Conservation (phyloP, 2,888 invertebrate species). For the Meloe dianella region DNA sequence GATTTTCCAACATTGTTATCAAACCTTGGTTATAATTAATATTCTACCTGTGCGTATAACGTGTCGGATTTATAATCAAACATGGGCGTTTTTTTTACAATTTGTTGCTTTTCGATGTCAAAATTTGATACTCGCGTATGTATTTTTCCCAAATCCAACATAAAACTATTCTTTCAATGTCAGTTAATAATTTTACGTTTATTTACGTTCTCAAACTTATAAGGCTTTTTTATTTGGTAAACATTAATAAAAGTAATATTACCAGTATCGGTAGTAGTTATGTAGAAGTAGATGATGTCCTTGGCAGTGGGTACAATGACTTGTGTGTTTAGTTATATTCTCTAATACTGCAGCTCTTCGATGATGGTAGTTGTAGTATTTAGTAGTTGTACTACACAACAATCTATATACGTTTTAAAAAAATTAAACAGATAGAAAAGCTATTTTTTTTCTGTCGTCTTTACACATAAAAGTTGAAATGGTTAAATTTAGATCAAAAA, state of each 20-base stretch:
- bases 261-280: neutral
- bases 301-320: conserved; percentile 39
- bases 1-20: conserved; percentile 21
- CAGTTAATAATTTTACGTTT: no score
- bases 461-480: neutral
- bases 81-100: neutral
- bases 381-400: neutral
- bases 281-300: conserved; percentile 18
- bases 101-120: conserved; percentile 3
- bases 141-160: neutral
- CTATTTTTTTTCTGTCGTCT: neutral
- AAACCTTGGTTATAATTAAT: conserved; percentile 11
- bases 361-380: neutral
- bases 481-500: neutral
- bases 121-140: neutral
- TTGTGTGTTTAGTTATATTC: conserved; percentile 15
- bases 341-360: neutral
- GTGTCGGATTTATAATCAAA: conserved; percentile 7
- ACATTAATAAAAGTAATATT: neutral
- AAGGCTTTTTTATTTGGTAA: neutral
- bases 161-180: no score
- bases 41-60: conserved; percentile 3
- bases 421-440: neutral
- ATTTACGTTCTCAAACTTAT: neutral
- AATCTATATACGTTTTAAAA: neutral